Evolutionary conservation across 2,888 invertebrate genomes (phyloP), one percentile per base, ranked within the genome.

Genomic region (Pseudococcus viburni): DNA sequence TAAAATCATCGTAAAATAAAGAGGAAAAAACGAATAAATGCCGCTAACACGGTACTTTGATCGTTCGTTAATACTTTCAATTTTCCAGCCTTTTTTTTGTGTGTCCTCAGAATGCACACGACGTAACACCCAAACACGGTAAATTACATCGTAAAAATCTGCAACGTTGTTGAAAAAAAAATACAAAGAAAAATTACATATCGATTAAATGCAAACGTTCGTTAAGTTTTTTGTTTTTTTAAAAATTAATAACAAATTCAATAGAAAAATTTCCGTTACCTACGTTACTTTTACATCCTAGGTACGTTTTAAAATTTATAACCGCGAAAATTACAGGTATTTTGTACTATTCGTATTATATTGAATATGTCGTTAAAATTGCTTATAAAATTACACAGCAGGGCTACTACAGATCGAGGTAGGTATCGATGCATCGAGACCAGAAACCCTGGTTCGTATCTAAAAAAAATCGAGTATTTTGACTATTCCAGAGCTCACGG

Each of bases 1-100:
- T 42, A 80, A 80, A 42, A 80, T 73, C 68, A 73, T 42, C 80
- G 46, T 80, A 80, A 80, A 80, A 39, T 80, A 80, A 15, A 80
- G n/a, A 46, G 33, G 33, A n/a, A 77, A 9, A 77, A 77, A 77
- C 39, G 39, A 77, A 80, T 80, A 80, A 80, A 80, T 80, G 42
- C 80, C 42, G 80, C 9, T 42, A 42, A 80, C 42, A 8, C 26
- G 26, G n/a, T 42, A 80, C 46, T 80, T 80, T 80, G 80, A 80
- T 80, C 80, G 42, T 42, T 80, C 46, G n/a, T 73, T n/a, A 73
- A 73, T 33, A 33, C 22, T 73, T 73, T 26, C 26, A 73, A 73
- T 33, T 73, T 73, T 33, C 68, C 68, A 73, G 22, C n/a, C 68
- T 73, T 59, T 59, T 59, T 59, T 59, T 19, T 17, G 17, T 11